Conservation (phyloP, 2,888 invertebrate species). For the Rhogogaster chlorosoma region DNA sequence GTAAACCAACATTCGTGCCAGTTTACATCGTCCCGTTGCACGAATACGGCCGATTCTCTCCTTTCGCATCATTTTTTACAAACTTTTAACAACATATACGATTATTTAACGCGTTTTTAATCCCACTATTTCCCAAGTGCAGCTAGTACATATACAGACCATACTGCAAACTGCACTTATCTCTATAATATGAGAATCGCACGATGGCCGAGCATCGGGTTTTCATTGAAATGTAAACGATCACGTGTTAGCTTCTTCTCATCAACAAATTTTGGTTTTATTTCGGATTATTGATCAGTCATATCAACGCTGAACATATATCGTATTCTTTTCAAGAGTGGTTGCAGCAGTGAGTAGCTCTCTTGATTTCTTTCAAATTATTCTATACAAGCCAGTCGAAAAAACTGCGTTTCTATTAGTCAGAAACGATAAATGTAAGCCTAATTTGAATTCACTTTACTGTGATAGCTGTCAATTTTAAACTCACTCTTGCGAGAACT, state of each 20-base stretch:
- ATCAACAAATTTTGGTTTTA: neutral
- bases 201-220: neutral
- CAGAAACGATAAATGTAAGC: neutral
- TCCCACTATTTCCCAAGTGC: neutral
- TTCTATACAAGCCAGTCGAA: neutral
- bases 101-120: neutral
- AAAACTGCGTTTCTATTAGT: neutral
- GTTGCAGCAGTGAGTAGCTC: neutral
- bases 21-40: slow-evolving; percentile 48
- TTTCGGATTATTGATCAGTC: neutral
- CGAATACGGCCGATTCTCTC: neutral
- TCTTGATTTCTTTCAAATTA: neutral
- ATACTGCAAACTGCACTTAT: neutral
- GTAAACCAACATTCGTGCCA: slow-evolving; percentile 36
- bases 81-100: neutral
- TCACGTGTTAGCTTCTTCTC: neutral
- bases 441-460: too few relatives aligned
- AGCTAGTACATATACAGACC: too few relatives aligned
- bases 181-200: neutral
- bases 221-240: neutral
- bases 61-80: neutral
- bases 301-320: neutral
- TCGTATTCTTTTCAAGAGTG: neutral
- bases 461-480: too few relatives aligned
- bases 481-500: too few relatives aligned